These are phyloP conservation scores for Coreius guichenoti DNA, from an alignment of 2,797 vertebrate genomes.

Conservation along the genomic window DNA sequence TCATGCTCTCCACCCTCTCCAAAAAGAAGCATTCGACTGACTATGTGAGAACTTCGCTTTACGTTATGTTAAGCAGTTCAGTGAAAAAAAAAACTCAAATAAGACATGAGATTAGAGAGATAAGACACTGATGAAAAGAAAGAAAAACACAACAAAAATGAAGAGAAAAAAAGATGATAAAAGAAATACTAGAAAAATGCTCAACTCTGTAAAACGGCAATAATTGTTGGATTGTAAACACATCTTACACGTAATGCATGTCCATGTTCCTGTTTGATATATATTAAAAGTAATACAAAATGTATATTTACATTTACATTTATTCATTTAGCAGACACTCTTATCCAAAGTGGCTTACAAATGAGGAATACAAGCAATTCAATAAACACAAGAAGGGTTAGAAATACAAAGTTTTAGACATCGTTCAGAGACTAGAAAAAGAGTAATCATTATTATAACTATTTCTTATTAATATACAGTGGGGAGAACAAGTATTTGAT, in stretches of 20 bases:
- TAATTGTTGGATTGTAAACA: background rate
- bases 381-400: background rate
- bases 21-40: no score
- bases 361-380: background rate
- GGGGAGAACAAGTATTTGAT: no score
- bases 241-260: background rate
- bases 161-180: rapidly evolving
- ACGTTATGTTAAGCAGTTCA: background rate
- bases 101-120: background rate
- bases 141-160: background rate
- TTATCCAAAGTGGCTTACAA: background rate
- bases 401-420: background rate
- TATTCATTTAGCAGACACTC: background rate
- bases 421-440: background rate
- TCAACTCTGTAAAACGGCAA: background rate
- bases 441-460: background rate
- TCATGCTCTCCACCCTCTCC: background rate
- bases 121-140: background rate
- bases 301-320: background rate
- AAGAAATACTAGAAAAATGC: background rate
- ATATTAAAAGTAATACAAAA: background rate
- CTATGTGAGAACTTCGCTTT: no score
- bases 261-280: background rate
- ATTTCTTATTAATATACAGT: background rate
- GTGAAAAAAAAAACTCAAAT: background rate